These are phyloP conservation scores for Crematogaster levior DNA, from an alignment of 2,888 invertebrate species.

Conservation along the genomic window DNA sequence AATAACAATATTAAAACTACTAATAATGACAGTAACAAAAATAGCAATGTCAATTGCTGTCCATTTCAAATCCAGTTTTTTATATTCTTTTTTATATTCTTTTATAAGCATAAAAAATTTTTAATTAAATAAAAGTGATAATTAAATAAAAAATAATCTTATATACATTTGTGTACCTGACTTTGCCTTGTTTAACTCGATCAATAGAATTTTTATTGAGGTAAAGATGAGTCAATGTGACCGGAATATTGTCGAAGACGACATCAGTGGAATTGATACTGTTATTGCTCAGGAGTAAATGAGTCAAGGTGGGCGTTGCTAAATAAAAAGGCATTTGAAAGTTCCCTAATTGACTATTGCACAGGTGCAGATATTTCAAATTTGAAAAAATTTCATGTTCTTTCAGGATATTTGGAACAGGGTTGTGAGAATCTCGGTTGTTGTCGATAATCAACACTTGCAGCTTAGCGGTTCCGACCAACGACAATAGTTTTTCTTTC, in stretches of 20 bases:
- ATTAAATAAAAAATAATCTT: neutral
- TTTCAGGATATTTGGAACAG: neutral
- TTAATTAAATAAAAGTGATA: neutral
- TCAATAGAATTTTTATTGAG: conserved; percentile 75
- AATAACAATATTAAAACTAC: neutral
- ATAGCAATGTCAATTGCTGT: neutral
- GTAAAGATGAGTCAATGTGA: conserved; percentile 60
- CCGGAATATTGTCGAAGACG: conserved; percentile 42
- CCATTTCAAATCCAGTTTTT: neutral
- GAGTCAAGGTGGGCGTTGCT: conserved; percentile 2
- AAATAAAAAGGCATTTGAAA: neutral
- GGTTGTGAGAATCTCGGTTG: neutral
- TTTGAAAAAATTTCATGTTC: neutral
- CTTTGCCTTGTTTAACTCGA: conserved; percentile 10
- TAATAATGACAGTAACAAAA: neutral
- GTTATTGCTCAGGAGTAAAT: conserved; percentile 48
- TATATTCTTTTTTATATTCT: neutral
- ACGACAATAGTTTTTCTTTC: neutral
- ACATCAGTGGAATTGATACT: conserved; percentile 22
- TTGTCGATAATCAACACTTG: conserved; percentile 34
- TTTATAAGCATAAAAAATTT: neutral
- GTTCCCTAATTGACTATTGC: neutral
- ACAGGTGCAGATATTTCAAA: conserved; percentile 29
- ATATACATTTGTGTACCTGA: conserved; percentile 31
- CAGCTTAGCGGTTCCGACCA: neutral